These are phyloP conservation scores for Sebastes goodei DNA, from an alignment of 2,797 vertebrate genomes.

Conservation along the genomic window DNA sequence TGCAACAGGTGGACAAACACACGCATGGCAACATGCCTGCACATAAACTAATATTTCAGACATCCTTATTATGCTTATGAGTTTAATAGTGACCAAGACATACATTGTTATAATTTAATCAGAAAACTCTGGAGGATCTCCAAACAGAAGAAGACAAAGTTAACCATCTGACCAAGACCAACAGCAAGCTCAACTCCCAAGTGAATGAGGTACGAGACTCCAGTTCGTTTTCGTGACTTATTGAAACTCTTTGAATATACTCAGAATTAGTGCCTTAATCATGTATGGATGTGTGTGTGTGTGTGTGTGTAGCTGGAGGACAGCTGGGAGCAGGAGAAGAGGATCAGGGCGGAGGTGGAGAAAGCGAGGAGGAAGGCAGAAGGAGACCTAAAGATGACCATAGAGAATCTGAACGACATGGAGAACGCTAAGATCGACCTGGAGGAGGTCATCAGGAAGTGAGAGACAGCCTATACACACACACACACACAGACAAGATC, in stretches of 20 bases:
- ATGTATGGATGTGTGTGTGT: background rate
- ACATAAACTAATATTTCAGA: background rate
- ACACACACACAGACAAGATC: background rate
- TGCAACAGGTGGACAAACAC: slow-evolving; percentile 75
- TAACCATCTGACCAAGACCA: slow-evolving; percentile 79
- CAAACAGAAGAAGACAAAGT: slow-evolving; percentile 82
- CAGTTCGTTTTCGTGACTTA: background rate
- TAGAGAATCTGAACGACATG: slow-evolving; percentile 78
- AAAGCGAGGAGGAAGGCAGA: slow-evolving; percentile 80
- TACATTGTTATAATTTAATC: background rate
- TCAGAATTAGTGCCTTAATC: background rate
- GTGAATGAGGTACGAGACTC: slow-evolving; percentile 63
- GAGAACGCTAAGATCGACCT: slow-evolving; percentile 78
- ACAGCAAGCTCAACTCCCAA: slow-evolving; percentile 76
- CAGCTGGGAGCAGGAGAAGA: slow-evolving; percentile 84
- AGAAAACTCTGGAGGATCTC: slow-evolving; percentile 85
- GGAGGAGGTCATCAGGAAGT: slow-evolving; percentile 83
- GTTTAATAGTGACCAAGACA: background rate
- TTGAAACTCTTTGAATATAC: background rate
- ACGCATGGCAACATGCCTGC: background rate
- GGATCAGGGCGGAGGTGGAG: slow-evolving; percentile 79
- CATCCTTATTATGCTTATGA: background rate
- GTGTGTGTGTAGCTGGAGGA: slow-evolving; percentile 70
- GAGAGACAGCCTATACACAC: background rate
- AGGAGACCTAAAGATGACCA: slow-evolving; percentile 79